Conservation (phyloP, 2,888 invertebrate genomes). For the Tiphia femorata region DNA sequence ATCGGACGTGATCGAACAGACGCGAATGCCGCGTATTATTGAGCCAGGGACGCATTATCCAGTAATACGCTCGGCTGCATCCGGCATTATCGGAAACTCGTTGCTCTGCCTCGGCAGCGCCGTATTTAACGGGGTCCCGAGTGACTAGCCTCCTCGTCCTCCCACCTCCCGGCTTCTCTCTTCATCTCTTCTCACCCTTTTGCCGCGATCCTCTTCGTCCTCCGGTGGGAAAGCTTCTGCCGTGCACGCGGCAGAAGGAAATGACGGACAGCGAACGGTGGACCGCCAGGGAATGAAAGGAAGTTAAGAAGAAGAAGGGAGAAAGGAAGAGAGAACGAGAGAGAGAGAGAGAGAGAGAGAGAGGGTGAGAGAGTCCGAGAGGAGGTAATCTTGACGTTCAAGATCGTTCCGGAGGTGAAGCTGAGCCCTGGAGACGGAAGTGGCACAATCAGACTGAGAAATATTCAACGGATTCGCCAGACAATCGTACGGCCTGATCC, state of each 20-base stretch:
- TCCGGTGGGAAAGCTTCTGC: no score
- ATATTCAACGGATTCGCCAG: no score
- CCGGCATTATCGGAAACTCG: conserved; percentile 62
- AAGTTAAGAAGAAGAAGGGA: not conserved
- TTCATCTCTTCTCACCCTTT: not conserved
- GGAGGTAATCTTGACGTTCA: no score
- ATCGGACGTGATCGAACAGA: conserved; percentile 50
- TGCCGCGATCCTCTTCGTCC: not conserved
- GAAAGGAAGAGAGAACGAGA: not conserved
- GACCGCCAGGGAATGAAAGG: not conserved
- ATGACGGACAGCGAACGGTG: not conserved
- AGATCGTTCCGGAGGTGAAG: no score
- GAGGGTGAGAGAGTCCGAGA: no score
- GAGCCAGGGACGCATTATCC: conserved; percentile 55
- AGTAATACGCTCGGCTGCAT: conserved; percentile 57
- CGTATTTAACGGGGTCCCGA: conserved; percentile 41
- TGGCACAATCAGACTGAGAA: no score
- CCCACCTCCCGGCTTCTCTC: not conserved
- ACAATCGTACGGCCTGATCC: no score
- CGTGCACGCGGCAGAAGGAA: not conserved
- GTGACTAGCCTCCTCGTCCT: conserved; percentile 19
- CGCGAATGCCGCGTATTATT: conserved; percentile 46
- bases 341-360: no score
- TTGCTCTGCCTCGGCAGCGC: conserved; percentile 38
- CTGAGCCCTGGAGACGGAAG: no score